These are phyloP conservation scores for Rattus rattus DNA, from an alignment of 2,113 vertebrate genomes.

Conservation along the genomic window DNA sequence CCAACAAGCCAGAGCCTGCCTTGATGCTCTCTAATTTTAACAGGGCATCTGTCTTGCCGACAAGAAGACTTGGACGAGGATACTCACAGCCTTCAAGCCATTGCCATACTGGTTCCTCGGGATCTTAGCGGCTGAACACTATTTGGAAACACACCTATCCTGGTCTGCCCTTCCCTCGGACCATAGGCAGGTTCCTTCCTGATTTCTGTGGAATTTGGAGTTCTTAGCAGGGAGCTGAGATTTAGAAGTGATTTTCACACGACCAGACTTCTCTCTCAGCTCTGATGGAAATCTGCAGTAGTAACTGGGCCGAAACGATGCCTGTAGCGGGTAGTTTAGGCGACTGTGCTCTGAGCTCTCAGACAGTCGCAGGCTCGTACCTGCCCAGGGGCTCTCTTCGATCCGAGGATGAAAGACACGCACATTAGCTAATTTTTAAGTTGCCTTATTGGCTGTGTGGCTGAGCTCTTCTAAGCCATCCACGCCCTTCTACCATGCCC, in stretches of 20 bases:
- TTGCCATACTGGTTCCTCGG: background rate
- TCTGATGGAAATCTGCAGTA: background rate
- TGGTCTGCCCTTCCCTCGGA: background rate
- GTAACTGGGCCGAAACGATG: background rate
- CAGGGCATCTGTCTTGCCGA: constrained; percentile 28
- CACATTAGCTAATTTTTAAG: too few species aligned
- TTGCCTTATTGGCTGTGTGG: too few species aligned
- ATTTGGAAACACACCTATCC: background rate
- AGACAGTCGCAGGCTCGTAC: too few species aligned
- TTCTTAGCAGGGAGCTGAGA: constrained; percentile 2
- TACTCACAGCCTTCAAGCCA: background rate
- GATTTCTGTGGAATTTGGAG: background rate
- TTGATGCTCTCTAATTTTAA: background rate
- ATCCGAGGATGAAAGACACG: too few species aligned
- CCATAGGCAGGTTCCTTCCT: background rate
- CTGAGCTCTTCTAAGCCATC: too few species aligned
- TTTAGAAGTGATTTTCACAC: background rate
- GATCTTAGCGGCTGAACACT: constrained; percentile 7
- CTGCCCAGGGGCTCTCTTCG: too few species aligned
- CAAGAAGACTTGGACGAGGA: background rate
- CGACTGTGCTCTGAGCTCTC: too few species aligned
- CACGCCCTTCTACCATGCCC: too few species aligned
- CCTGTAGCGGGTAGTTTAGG: too few species aligned
- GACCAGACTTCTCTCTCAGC: background rate
- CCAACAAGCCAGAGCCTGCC: background rate